Evolutionary conservation across 2,797 vertebrate species (phyloP).

Genomic region (Sebastes iracundus): DNA sequence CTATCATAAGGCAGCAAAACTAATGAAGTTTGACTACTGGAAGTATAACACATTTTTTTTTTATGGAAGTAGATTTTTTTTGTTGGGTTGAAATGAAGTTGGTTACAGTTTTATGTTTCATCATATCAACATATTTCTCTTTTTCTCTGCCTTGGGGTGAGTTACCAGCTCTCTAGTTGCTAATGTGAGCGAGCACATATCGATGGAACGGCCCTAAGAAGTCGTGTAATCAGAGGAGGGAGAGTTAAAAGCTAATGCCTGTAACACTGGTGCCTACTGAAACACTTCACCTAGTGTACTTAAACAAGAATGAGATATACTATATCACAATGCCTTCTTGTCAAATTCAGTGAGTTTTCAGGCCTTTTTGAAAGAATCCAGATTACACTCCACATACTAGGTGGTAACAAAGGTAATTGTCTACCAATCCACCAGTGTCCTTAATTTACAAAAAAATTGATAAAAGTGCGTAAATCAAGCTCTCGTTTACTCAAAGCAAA

Average conservation of each 20-base stretch:
- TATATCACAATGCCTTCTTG: conserved; percentile 34
- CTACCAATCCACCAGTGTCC: conserved; percentile 32
- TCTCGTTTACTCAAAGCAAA: conserved; percentile 15
- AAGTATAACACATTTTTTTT: conserved; percentile 38
- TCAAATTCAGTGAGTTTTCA: conserved; percentile 31
- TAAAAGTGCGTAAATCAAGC: conserved; percentile 32
- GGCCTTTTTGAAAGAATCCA: conserved; percentile 31
- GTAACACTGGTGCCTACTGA: conserved; percentile 74
- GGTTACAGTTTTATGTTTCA: conserved; percentile 42
- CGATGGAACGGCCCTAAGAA: conserved; percentile 40
- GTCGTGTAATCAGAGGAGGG: conserved; percentile 36
- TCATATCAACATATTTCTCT: conserved; percentile 29
- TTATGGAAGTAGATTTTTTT: conserved; percentile 46
- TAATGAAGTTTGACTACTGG: conserved; percentile 77
- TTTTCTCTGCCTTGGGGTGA: conserved; percentile 19
- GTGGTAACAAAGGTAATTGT: conserved; percentile 43
- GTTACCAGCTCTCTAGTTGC: conserved; percentile 27
- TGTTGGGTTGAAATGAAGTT: conserved; percentile 53
- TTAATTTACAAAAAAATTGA: conserved; percentile 51
- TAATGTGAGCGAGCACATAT: conserved; percentile 38
- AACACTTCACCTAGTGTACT: conserved; percentile 60
- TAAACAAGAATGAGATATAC: conserved; percentile 30
- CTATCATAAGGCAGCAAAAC: conserved; percentile 72
- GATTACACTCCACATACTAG: conserved; percentile 53
- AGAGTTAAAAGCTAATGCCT: conserved; percentile 57